Conservation (phyloP, 2,797 vertebrate genomes). For the Amblyraja radiata region DNA sequence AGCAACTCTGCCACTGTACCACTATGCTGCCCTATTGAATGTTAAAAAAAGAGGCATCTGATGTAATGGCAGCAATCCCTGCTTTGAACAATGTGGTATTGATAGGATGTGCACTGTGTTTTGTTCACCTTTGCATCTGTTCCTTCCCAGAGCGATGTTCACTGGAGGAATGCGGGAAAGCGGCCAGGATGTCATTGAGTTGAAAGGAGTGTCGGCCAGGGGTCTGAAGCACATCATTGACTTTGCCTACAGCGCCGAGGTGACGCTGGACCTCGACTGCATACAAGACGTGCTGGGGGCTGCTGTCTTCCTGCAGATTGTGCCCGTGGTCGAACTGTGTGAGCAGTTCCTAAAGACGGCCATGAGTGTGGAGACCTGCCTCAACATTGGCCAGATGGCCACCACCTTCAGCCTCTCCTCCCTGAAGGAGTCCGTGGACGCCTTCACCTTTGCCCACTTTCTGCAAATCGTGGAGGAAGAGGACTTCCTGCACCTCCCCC, state of each 20-base stretch:
- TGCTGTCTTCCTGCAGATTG: constrained; percentile 95
- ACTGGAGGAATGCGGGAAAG: constrained; percentile 93
- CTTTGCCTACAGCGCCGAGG: constrained; percentile 92
- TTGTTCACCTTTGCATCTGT: constrained; percentile 14
- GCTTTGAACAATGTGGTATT: neutral
- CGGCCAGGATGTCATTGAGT: constrained; percentile 81
- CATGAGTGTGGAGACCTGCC: constrained; percentile 94
- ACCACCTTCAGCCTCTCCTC: constrained; percentile 88
- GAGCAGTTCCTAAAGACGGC: constrained; percentile 95
- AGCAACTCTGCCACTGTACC: no score
- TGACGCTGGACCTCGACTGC: constrained; percentile 89
- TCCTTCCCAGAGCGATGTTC: constrained; percentile 84
- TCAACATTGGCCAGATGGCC: constrained; percentile 96
- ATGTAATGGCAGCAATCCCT: neutral
- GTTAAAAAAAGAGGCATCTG: neutral
- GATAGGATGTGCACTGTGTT: neutral
- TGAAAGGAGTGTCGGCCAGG: constrained; percentile 83
- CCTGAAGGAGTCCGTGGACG: constrained; percentile 85
- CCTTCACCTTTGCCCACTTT: constrained; percentile 90
- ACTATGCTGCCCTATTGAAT: no score
- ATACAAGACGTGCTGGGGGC: constrained; percentile 95
- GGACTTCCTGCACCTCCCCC: constrained; percentile 88
- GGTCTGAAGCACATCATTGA: constrained; percentile 91
- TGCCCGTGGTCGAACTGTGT: constrained; percentile 88
- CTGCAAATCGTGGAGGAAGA: constrained; percentile 90